Evolutionary conservation across 2,888 invertebrate genomes (phyloP).

Genomic region (Drosophila fulvimacula): DNA sequence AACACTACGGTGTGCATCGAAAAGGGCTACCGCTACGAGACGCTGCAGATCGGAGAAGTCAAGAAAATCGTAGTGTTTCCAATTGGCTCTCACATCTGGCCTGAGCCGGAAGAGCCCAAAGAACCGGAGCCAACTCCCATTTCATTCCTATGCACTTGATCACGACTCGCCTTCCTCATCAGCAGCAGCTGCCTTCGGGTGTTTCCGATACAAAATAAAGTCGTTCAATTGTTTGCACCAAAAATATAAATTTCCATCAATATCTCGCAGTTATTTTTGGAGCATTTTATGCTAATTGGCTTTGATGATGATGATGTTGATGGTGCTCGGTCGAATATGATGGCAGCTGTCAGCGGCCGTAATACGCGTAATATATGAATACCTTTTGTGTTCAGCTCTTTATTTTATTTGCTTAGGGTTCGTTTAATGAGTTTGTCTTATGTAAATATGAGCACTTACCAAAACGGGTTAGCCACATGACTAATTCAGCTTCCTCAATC

Average conservation of each 20-base stretch:
- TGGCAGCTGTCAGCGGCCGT: slow-evolving; percentile 69
- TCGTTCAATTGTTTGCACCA: slow-evolving; percentile 26
- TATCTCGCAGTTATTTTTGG: slow-evolving; percentile 58
- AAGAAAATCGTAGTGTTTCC: slow-evolving; percentile 57
- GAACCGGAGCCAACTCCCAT: slow-evolving; percentile 21
- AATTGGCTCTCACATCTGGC: slow-evolving; percentile 15
- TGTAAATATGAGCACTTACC: slow-evolving; percentile 38
- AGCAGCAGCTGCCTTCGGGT: slow-evolving; percentile 11
- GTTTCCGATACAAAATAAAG: slow-evolving; percentile 24
- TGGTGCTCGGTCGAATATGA: slow-evolving; percentile 61
- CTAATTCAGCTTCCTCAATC: slow-evolving; percentile 31
- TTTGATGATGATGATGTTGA: slow-evolving; percentile 33
- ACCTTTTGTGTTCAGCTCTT: slow-evolving; percentile 20
- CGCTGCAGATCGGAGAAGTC: slow-evolving; percentile 22
- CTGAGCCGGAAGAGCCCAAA: background rate
- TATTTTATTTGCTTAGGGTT: slow-evolving; percentile 5
- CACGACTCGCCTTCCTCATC: slow-evolving; percentile 26
- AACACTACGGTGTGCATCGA: background rate
- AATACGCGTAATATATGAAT: slow-evolving; percentile 44
- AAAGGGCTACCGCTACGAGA: slow-evolving; percentile 55
- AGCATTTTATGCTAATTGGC: slow-evolving; percentile 62
- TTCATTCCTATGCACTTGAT: slow-evolving; percentile 26
- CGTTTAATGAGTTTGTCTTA: slow-evolving; percentile 38
- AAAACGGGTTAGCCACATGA: slow-evolving; percentile 40
- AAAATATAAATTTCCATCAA: slow-evolving; percentile 51